A percentile compares a stretch with the other conserved stretches of the same genome.
Conservation (phyloP, 2,113 vertebrate species). For the Vombatus ursinus region DNA sequence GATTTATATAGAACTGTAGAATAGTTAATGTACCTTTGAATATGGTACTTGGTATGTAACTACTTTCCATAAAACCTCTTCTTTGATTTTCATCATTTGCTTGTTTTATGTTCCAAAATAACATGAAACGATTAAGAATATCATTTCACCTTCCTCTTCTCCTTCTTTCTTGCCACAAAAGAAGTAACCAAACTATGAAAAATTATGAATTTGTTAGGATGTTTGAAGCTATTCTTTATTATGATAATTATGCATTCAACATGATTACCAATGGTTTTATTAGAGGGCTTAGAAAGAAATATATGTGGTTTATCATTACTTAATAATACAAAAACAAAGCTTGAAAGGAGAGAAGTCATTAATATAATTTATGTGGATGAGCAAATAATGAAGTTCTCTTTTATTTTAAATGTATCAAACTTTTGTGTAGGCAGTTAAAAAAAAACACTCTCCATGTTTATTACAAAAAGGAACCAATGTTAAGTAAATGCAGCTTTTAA, state of each 20-base stretch:
- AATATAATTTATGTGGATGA: background rate
- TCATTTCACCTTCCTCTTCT: slow-evolving; percentile 49
- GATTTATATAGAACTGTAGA: slow-evolving; percentile 71
- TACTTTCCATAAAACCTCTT: slow-evolving; percentile 71
- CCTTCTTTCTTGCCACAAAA: slow-evolving; percentile 11
- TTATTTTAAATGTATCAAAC: background rate
- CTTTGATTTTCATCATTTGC: slow-evolving; percentile 70
- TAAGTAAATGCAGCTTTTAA: background rate
- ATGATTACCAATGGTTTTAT: background rate
- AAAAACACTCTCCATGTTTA: background rate
- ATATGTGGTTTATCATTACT: background rate
- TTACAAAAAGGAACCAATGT: background rate
- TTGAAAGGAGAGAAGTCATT: background rate
- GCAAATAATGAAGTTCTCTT: slow-evolving; percentile 21
- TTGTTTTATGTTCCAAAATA: slow-evolving; percentile 77
- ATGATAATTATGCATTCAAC: slow-evolving; percentile 15
- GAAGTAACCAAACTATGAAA: slow-evolving; percentile 17
- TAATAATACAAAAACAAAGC: slow-evolving; percentile 14
- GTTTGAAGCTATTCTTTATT: slow-evolving; percentile 20
- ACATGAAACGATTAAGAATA: slow-evolving; percentile 64
- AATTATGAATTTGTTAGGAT: background rate
- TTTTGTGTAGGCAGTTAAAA: background rate
- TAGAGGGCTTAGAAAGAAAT: background rate
- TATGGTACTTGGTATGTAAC: slow-evolving; percentile 72
- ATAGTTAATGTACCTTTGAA: slow-evolving; percentile 77